A percentile compares a stretch with the other conserved stretches of the same genome.
These are phyloP conservation scores for Cheirogaleus medius DNA, from an alignment of 2,113 vertebrate species.

Conservation along the genomic window DNA sequence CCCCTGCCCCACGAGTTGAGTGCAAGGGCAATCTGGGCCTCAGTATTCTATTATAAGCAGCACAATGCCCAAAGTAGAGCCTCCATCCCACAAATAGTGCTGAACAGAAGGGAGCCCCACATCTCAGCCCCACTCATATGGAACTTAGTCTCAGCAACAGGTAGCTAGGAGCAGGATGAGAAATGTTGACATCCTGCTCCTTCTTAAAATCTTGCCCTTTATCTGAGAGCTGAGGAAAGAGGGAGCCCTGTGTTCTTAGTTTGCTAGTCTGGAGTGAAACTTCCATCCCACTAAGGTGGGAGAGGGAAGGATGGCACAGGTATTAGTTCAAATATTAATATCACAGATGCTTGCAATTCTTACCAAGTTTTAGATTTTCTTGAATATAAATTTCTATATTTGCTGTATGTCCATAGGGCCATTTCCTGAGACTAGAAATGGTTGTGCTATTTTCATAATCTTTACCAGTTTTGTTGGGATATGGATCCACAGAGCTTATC, in stretches of 20 bases:
- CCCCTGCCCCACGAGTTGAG: background rate
- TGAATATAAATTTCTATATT: background rate
- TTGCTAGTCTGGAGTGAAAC: background rate
- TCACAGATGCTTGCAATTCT: background rate
- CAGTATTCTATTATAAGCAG: background rate
- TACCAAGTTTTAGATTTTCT: background rate
- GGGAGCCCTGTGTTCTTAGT: background rate
- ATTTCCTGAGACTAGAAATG: background rate
- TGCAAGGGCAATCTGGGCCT: background rate
- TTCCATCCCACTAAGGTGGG: background rate
- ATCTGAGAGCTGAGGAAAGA: background rate
- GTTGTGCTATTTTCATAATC: background rate
- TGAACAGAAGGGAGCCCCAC: background rate
- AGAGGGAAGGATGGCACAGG: background rate
- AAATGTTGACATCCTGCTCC: background rate
- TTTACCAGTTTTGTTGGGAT: background rate
- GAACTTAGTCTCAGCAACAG: background rate
- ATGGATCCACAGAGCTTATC: background rate
- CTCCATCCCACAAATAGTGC: background rate
- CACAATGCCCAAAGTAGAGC: background rate
- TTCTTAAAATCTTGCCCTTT: background rate
- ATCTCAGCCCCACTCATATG: background rate
- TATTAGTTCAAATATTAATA: background rate
- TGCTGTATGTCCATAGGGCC: background rate
- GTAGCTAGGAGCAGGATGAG: background rate